Base-by-base conservation (phyloP, 2,797 vertebrate species). In the Fistularia tabacaria region DNA sequence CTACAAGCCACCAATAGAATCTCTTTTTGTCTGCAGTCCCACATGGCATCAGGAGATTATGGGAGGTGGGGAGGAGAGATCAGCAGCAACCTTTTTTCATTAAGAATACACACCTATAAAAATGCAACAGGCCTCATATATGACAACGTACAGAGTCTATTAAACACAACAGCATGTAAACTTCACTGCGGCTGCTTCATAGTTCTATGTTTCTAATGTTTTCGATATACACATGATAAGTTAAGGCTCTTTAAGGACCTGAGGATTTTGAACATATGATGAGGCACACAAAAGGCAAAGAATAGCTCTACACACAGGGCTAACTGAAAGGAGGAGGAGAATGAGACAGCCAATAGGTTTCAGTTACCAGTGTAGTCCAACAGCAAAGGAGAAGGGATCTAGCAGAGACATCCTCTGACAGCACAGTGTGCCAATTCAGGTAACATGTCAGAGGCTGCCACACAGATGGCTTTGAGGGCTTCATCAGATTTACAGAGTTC, bases 221-320 rank as follows among this genome's bases (percentile, higher is more conserved):
- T 73, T 69, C 57, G 45, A 80, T 84, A 83, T 87, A 89, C 79
- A 84, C 79, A 69, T 81, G 72, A 88, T 80, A 87, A 91, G 88
- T 92, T 92, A 92, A 92, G 91, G 91, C 91, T 91, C 88, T 88
- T 90, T 76, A 84, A 91, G 88, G 90, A 91, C 91, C 91, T 92
- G 91, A 92, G 91, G 90, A 88, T 88, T 90, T 85, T 79, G 83
- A 91, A 91, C 85, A 72, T 87, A 90, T 87, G 85, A 91, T 90
- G 90, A 91, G 91, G 91, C 91, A 92, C 91, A 92, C 88, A 90
- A 81, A 88, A 91, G 90, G 90, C 88, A 89, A 90, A 89, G 75
- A 84, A 87, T 76, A 86, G 87, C 85, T 90, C 76, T 79, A 87
- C 57, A 87, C 83, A 84, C 78, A 76, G 76, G 78, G 73, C 81